Percentiles rank a stretch among this genome's conserved stretches.
Conservation (phyloP, 1,140 invertebrate species). For the Anthonomus grandis region DNA sequence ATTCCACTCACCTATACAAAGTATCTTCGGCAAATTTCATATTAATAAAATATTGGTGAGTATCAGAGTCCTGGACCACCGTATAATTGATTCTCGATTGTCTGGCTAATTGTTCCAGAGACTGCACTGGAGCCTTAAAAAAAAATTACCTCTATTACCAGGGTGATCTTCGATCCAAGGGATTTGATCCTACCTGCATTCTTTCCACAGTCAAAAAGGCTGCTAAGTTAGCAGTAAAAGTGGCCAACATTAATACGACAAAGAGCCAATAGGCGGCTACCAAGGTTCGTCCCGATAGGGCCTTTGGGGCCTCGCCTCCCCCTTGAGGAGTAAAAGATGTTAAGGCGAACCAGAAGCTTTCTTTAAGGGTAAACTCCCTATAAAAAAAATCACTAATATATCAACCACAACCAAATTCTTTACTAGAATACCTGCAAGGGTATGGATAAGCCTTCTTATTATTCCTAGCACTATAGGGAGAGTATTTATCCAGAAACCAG, state of each 20-base stretch:
- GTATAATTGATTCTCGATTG: slow-evolving; percentile 92
- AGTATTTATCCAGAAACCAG: slow-evolving; percentile 85
- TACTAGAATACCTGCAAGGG: slow-evolving; percentile 64
- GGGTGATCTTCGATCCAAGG: no score
- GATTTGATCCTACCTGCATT: slow-evolving; percentile 70
- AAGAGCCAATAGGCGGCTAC: slow-evolving; percentile 93
- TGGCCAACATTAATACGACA: slow-evolving; percentile 88
- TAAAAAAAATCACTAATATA: slow-evolving; percentile 26
- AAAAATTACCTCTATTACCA: not conserved
- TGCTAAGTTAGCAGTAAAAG: slow-evolving; percentile 95
- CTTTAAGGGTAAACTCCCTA: slow-evolving; percentile 81
- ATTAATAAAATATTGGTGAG: slow-evolving; percentile 84
- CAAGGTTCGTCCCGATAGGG: slow-evolving; percentile 75
- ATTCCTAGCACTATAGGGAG: slow-evolving; percentile 82
- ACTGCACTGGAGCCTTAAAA: slow-evolving; percentile 75
- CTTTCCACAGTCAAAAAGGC: slow-evolving; percentile 94
- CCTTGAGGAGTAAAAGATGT: slow-evolving; percentile 91
- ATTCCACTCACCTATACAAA: slow-evolving; percentile 64
- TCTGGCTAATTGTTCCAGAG: slow-evolving; percentile 79
- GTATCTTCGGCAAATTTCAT: slow-evolving; percentile 90
- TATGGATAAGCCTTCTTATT: slow-evolving; percentile 78
- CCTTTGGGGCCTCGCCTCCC: slow-evolving; percentile 82
- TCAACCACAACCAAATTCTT: not conserved
- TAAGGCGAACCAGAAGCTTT: slow-evolving; percentile 91
- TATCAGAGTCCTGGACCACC: slow-evolving; percentile 72